Evolutionary conservation across 92 coral and sea anemone species (phyloP).

Genomic region (Porites lobata): DNA sequence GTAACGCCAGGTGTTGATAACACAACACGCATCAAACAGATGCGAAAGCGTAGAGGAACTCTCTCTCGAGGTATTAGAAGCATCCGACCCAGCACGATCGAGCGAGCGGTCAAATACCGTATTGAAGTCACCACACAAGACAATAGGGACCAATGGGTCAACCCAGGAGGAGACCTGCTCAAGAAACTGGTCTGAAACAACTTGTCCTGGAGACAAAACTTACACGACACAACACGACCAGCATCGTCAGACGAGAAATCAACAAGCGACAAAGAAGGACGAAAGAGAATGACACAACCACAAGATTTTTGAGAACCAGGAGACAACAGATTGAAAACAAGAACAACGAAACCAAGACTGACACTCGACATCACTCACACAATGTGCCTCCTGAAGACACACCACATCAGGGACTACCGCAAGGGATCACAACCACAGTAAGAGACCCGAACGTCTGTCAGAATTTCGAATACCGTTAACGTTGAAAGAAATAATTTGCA

Average conservation of each 20-base stretch:
- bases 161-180: not conserved
- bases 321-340: not conserved
- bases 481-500: not conserved
- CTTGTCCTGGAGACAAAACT: not conserved
- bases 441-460: not conserved
- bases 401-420: constrained; percentile 8
- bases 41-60: not conserved
- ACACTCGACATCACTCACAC: not conserved
- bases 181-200: not conserved
- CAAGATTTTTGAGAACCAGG: not conserved
- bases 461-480: constrained; percentile 13
- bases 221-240: not conserved
- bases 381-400: constrained; percentile 37
- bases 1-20: not conserved
- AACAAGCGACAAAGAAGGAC: not conserved
- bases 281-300: not conserved
- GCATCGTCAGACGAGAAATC: too few relatives aligned
- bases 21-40: not conserved
- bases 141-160: not conserved
- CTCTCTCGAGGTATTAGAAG: not conserved
- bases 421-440: not conserved
- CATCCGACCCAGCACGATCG: constrained; percentile 2
- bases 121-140: constrained; percentile 41
- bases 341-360: constrained; percentile 1
- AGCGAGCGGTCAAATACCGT: constrained; percentile 15